Evolutionary conservation across 1,140 invertebrate genomes (phyloP).

Genomic region (Holcopasites calliopsidis): DNA sequence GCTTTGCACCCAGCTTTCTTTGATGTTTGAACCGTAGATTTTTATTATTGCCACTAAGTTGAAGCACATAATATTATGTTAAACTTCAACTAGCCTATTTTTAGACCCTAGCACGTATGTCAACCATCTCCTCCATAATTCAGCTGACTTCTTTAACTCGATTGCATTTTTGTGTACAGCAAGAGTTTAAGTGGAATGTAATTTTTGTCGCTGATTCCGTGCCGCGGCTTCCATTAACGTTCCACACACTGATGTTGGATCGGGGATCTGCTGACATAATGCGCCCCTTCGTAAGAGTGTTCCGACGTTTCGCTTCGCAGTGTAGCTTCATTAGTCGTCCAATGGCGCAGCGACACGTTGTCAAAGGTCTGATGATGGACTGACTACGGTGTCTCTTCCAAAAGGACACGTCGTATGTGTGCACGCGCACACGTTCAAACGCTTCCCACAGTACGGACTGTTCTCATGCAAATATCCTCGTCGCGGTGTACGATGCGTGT

Average conservation of each 20-base stretch:
- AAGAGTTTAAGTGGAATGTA: background rate
- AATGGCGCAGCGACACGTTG: background rate
- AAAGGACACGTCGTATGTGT: background rate
- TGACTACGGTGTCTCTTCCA: background rate
- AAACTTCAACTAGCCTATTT: no score
- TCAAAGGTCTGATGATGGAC: slow-evolving; percentile 3
- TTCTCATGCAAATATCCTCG: slow-evolving; percentile 6
- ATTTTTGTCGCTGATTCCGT: background rate
- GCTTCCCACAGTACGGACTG: background rate
- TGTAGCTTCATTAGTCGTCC: background rate
- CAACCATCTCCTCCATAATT: no score
- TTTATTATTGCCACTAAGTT: no score
- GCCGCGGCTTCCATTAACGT: background rate
- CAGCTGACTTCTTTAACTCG: no score
- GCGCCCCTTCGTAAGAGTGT: background rate
- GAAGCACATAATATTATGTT: no score
- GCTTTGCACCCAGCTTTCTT: no score
- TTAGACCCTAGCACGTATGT: no score
- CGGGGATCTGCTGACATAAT: background rate
- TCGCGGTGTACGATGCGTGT: background rate
- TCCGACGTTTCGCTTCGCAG: background rate
- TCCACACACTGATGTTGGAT: background rate
- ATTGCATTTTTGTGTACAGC: no score
- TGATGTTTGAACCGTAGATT: no score
- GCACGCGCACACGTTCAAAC: background rate